Percentiles rank a stretch among this genome's conserved stretches.
Evolutionary conservation across 2,888 invertebrate genomes (phyloP).

Genomic region (Pristionchus exspectatus): DNA sequence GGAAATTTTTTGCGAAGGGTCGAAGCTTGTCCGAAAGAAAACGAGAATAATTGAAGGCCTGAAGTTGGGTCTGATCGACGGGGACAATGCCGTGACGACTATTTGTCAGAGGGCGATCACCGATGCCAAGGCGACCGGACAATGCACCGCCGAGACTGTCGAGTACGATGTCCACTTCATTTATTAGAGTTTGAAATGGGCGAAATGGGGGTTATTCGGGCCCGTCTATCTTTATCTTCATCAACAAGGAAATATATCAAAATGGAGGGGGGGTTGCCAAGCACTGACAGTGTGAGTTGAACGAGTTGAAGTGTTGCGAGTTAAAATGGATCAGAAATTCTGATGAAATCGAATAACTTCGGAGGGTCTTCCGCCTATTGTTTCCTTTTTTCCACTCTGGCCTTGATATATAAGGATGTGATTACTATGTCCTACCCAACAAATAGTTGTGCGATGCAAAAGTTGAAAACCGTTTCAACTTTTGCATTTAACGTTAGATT

Average conservation of each 20-base stretch:
- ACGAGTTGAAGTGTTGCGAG: too few relatives aligned
- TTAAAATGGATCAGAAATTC: background rate
- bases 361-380: background rate
- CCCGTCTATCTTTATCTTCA: too few relatives aligned
- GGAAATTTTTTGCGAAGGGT: background rate
- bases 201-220: background rate
- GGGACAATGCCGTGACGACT: background rate
- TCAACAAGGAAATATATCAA: too few relatives aligned
- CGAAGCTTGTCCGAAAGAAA: background rate
- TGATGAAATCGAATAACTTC: background rate
- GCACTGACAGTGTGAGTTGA: background rate
- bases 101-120: background rate
- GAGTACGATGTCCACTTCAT: background rate
- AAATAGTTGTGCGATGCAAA: too few relatives aligned
- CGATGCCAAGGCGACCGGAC: background rate
- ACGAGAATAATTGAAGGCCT: background rate
- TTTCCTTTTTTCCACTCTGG: background rate
- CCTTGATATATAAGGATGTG: too few relatives aligned
- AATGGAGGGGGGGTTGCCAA: too few relatives aligned
- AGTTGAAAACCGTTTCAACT: too few relatives aligned
- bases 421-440: too few relatives aligned
- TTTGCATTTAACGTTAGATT: too few relatives aligned
- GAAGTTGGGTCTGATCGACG: slow-evolving; percentile 41
- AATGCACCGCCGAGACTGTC: background rate
- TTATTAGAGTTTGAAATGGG: too few relatives aligned